Evolutionary conservation across 1,140 invertebrate species (phyloP).

Genomic region (Drosophila pseudoobscura): DNA sequence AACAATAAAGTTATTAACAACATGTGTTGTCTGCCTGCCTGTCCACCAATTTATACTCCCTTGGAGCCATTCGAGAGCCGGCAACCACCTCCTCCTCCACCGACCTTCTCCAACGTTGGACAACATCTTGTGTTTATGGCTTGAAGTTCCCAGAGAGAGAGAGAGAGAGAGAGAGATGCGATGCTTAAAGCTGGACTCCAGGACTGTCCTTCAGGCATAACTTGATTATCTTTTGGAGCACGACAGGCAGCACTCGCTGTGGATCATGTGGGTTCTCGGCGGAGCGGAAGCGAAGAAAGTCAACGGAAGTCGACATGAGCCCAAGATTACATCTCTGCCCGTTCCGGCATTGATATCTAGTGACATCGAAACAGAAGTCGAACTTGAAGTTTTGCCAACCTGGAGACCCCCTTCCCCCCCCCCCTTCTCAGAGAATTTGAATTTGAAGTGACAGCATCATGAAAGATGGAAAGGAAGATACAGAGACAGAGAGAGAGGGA

Average conservation of each 20-base stretch:
- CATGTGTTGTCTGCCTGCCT: constrained; percentile 53
- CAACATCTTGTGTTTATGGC: constrained; percentile 51
- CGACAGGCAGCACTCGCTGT: constrained; percentile 5
- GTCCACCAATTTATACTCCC: constrained; percentile 41
- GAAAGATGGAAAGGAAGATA: too few species aligned
- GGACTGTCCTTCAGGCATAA: constrained; percentile 10
- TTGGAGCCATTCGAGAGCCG: too few species aligned
- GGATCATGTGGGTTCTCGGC: too few species aligned
- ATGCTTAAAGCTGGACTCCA: constrained; percentile 15
- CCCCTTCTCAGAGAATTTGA: constrained; percentile 20
- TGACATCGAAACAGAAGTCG: constrained; percentile 20
- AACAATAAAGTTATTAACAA: constrained; percentile 70
- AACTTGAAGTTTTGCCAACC: constrained; percentile 1
- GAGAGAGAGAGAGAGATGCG: neutral
- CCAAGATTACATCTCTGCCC: neutral
- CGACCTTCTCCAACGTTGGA: constrained; percentile 5
- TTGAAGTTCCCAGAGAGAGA: constrained; percentile 22
- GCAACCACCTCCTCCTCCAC: neutral
- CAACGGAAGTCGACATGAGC: constrained; percentile 4
- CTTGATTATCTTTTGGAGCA: constrained; percentile 5
- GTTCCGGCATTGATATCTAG: constrained; percentile 13
- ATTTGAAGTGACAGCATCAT: too few species aligned
- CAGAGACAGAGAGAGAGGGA: constrained; percentile 16
- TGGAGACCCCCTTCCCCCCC: too few species aligned
- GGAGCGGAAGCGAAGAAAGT: neutral